A percentile compares a stretch with the other conserved stretches of the same genome.
Conservation (phyloP, 2,888 invertebrate species). For the Bhutanitis thaidina region DNA sequence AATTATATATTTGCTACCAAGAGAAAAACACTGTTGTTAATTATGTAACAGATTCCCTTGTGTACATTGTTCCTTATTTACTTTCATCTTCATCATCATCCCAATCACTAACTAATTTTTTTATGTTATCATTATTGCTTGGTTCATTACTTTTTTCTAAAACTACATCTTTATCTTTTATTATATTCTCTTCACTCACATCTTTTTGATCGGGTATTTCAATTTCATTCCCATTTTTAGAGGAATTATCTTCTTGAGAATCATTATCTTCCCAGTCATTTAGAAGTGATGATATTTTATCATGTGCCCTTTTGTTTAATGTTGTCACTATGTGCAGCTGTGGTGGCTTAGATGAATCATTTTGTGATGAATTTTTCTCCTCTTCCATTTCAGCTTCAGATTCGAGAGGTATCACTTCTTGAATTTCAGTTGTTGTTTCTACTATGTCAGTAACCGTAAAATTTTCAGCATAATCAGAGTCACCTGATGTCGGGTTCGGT, state of each 20-base stretch:
- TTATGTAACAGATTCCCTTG: not conserved
- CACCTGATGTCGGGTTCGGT: not conserved
- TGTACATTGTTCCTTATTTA: constrained; percentile 15
- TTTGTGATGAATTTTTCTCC: constrained; percentile 37
- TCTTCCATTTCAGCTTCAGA: constrained; percentile 24
- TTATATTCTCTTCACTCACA: not conserved
- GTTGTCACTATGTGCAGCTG: constrained; percentile 19
- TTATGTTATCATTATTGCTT: constrained; percentile 50
- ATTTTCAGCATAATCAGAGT: not conserved
- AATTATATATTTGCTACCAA: not conserved
- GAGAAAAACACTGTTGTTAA: not conserved
- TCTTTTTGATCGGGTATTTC: constrained; percentile 19
- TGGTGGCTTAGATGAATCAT: constrained; percentile 27
- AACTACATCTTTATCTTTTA: not conserved
- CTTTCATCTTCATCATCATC: constrained; percentile 58
- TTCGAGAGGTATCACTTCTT: not conserved
- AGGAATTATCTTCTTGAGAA: constrained; percentile 49
- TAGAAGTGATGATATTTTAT: constrained; percentile 63
- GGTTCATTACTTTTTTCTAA: not conserved
- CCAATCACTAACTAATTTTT: constrained; percentile 74
- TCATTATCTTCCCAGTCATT: constrained; percentile 78
- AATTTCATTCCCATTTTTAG: constrained; percentile 13
- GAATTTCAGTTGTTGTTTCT: not conserved
- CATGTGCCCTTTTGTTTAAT: constrained; percentile 30
- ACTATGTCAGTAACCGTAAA: not conserved